Evolutionary conservation across 1,140 invertebrate species (phyloP).

Genomic region (Drosophila malerkotliana): DNA sequence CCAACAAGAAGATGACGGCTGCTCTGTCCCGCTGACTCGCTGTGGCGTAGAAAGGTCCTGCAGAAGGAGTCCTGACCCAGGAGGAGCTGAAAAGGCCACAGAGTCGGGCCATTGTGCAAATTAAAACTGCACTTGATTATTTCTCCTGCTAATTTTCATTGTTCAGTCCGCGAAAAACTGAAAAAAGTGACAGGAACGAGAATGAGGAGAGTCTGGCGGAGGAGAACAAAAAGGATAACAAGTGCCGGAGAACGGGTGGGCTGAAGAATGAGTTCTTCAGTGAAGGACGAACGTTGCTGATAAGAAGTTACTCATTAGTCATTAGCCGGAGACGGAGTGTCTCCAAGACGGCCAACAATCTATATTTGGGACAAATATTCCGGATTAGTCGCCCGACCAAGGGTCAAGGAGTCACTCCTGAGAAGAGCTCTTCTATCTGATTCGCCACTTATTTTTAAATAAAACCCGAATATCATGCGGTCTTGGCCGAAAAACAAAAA

Average conservation of each 20-base stretch:
- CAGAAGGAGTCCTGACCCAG: neutral
- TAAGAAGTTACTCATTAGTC: neutral
- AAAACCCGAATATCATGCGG: too few species aligned
- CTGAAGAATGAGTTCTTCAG: neutral
- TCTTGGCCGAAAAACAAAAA: neutral
- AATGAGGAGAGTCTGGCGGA: neutral
- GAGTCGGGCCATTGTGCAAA: slow-evolving; percentile 59
- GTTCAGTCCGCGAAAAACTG: slow-evolving; percentile 37
- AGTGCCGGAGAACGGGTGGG: neutral
- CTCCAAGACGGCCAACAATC: too few species aligned
- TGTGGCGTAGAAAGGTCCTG: neutral
- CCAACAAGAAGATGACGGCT: slow-evolving; percentile 15
- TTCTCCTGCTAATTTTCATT: slow-evolving; percentile 77
- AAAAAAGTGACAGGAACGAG: slow-evolving; percentile 8
- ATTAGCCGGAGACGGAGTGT: neutral
- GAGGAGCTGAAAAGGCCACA: neutral
- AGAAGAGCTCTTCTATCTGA: too few species aligned
- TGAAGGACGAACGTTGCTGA: neutral
- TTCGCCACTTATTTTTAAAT: too few species aligned
- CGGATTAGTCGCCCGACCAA: neutral
- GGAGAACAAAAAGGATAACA: neutral
- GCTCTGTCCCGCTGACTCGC: neutral
- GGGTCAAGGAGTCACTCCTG: too few species aligned
- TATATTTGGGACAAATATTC: neutral
- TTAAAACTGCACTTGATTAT: slow-evolving; percentile 79